A percentile compares a stretch with the other conserved stretches of the same genome.
These are phyloP conservation scores for Umimayanthus kanabou DNA, from an alignment of 92 coral and sea anemone species.

Conservation along the genomic window DNA sequence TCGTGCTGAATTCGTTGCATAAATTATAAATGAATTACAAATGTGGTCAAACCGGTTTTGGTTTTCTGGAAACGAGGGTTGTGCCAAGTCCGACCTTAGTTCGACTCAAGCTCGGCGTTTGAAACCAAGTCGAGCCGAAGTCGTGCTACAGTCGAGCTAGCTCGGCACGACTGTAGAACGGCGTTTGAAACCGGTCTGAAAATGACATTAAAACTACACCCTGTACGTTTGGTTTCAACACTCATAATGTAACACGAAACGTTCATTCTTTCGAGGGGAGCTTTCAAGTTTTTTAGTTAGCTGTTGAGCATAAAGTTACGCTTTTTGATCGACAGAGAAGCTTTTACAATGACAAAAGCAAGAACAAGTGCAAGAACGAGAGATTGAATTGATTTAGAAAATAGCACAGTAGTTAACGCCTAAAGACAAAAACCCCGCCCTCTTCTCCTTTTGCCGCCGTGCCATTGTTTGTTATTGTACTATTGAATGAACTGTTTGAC, in stretches of 20 bases:
- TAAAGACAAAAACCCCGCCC: background rate
- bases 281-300: background rate
- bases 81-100: too few species aligned
- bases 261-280: background rate
- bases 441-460: background rate
- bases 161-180: too few species aligned
- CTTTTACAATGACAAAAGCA: background rate
- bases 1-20: too few species aligned
- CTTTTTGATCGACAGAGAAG: background rate
- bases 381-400: background rate
- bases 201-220: background rate
- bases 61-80: too few species aligned
- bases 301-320: background rate
- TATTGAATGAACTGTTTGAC: background rate
- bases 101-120: too few species aligned
- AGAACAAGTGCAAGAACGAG: too few species aligned
- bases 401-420: background rate
- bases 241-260: background rate
- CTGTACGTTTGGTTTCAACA: background rate
- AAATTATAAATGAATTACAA: too few species aligned
- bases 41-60: too few species aligned
- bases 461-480: background rate
- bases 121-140: too few species aligned
- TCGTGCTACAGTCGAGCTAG: too few species aligned
- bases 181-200: too few species aligned